A percentile compares a stretch with the other conserved stretches of the same genome.
Evolutionary conservation across 2,113 vertebrate species (phyloP).

Genomic region (Onychorhynchus coronatus): DNA sequence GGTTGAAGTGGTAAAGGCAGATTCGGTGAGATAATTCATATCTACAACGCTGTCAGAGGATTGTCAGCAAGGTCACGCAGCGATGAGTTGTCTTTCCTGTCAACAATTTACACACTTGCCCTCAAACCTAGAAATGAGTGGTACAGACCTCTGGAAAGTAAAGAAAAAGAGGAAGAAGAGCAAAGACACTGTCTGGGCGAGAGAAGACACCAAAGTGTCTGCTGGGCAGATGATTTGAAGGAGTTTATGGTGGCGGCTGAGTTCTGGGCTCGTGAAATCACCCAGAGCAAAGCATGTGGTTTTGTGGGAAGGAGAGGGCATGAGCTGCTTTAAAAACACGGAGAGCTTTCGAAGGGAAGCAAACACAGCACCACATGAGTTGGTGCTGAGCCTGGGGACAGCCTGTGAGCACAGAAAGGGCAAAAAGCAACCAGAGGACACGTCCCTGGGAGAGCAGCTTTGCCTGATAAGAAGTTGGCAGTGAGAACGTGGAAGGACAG

Average conservation of each 20-base stretch:
- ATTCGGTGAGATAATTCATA: neutral
- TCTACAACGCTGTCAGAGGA: neutral
- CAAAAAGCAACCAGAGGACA: neutral
- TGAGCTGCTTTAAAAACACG: neutral
- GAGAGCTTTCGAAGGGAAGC: neutral
- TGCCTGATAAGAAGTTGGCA: neutral
- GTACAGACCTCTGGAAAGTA: neutral
- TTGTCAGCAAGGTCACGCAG: neutral
- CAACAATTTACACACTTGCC: neutral
- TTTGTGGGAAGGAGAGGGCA: neutral
- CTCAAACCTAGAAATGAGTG: neutral
- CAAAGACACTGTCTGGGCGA: neutral
- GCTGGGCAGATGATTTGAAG: neutral
- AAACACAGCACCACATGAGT: neutral
- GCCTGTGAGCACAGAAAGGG: neutral
- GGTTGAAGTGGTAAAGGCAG: neutral
- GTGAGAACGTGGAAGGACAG: neutral
- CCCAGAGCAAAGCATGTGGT: fast-evolving
- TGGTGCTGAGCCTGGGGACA: neutral
- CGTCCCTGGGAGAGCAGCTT: fast-evolving
- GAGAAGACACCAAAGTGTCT: neutral
- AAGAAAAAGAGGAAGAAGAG: neutral
- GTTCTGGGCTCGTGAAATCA: neutral
- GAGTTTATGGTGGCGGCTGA: neutral
- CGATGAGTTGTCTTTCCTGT: neutral